Percentiles rank a stretch among this genome's conserved stretches.
These are phyloP conservation scores for Hippoglossus stenolepis DNA, from an alignment of 2,113 vertebrate species.

Conservation along the genomic window DNA sequence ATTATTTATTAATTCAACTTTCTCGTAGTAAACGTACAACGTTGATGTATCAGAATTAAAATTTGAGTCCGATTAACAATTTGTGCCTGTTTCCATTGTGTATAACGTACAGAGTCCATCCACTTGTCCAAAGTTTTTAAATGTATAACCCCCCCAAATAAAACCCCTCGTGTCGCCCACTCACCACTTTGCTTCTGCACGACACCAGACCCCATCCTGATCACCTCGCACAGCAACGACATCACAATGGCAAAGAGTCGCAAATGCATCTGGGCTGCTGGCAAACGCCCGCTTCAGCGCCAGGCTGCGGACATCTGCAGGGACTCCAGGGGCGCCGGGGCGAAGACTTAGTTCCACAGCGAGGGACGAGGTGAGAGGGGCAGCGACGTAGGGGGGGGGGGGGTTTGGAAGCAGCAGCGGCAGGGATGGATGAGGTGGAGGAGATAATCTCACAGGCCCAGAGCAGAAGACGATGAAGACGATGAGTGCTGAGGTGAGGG, in stretches of 20 bases:
- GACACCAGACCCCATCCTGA: conserved; percentile 64
- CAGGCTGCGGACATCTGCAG: conserved; percentile 70
- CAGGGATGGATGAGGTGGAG: conserved; percentile 10
- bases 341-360: conserved; percentile 44
- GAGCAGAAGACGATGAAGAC: conserved; percentile 7
- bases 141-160: no score
- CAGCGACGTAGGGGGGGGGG: not conserved
- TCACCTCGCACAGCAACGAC: conserved; percentile 72
- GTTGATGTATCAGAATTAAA: not conserved
- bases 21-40: not conserved
- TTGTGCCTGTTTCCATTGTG: not conserved
- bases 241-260: conserved; percentile 73
- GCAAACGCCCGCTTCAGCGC: conserved; percentile 66
- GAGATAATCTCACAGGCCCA: conserved; percentile 18
- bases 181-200: conserved; percentile 74
- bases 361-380: not conserved
- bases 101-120: not conserved
- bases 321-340: conserved; percentile 42
- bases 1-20: no score
- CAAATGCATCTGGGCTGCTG: conserved; percentile 81
- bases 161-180: conserved; percentile 12
- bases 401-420: not conserved
- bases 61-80: no score
- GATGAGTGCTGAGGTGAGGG: not conserved
- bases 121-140: no score